Percentiles rank a stretch among this genome's conserved stretches.
phyloP scores from a whole-genome alignment of 2,888 invertebrate genomes.

The Eupithecia dodoneata region DNA sequence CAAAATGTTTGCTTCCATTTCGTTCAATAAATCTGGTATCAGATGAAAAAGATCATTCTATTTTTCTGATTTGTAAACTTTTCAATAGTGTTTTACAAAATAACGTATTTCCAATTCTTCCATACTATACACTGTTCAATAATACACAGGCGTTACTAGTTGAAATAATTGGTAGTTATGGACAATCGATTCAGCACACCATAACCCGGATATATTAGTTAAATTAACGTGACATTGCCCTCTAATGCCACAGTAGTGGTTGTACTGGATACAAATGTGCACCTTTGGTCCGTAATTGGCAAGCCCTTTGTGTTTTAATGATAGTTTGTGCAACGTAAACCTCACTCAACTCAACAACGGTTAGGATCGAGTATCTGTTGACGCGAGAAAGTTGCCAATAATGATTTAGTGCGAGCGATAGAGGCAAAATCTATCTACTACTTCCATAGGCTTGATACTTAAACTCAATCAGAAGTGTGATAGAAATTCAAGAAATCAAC shows the following conservation, averaged over 20 bases:
- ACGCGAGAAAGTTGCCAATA: conserved; percentile 26
- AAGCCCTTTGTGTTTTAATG: conserved; percentile 63
- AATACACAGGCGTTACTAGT: conserved; percentile 29
- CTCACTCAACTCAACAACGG: conserved; percentile 52
- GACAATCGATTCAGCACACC: conserved; percentile 47
- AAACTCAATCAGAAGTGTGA: conserved; percentile 1
- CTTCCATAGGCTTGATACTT: neutral
- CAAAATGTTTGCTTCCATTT: conserved; percentile 50
- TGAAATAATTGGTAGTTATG: conserved; percentile 29
- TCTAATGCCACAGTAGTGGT: conserved; percentile 57
- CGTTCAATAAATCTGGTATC: conserved; percentile 37
- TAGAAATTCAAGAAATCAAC: neutral
- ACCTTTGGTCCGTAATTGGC: conserved; percentile 64
- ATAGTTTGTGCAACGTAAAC: conserved; percentile 58
- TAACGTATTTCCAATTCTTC: conserved; percentile 7
- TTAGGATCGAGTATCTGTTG: conserved; percentile 37
- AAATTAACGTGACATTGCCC: conserved; percentile 61
- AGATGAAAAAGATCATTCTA: neutral
- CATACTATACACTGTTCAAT: conserved; percentile 3
- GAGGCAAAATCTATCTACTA: neutral
- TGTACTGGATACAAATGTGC: conserved; percentile 59
- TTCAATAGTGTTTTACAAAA: neutral
- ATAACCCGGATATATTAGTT: conserved; percentile 49
- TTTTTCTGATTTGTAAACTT: neutral
- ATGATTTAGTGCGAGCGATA: neutral